Percentiles rank a stretch among this genome's conserved stretches.
phyloP scores from a whole-genome alignment of 2,888 invertebrate species.

The Tetragnatha montana region DNA sequence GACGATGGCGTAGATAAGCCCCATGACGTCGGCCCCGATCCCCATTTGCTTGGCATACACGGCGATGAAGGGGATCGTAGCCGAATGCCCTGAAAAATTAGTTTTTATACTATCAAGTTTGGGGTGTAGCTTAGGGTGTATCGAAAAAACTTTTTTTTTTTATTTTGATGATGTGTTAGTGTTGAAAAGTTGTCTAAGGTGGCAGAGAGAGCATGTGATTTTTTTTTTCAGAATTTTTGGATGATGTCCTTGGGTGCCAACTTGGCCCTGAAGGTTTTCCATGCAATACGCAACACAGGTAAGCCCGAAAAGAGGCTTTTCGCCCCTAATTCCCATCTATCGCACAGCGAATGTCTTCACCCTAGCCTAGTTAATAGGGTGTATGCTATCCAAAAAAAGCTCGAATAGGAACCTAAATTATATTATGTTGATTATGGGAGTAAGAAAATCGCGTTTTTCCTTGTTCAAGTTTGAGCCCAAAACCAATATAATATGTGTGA shows the following conservation, averaged over 20 bases:
- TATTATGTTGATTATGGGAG: too few species aligned
- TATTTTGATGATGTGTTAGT: not conserved
- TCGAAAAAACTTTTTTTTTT: not conserved
- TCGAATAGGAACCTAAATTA: too few species aligned
- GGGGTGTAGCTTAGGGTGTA: not conserved
- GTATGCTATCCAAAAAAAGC: too few species aligned
- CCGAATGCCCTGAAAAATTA: constrained; percentile 58
- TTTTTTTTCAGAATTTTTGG: not conserved
- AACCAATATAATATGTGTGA: too few species aligned
- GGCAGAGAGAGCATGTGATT: not conserved
- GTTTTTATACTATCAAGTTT: not conserved
- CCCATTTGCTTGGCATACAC: constrained; percentile 67
- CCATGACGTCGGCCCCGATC: constrained; percentile 68
- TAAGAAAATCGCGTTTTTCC: too few species aligned
- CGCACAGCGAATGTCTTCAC: too few species aligned
- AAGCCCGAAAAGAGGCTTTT: too few species aligned
- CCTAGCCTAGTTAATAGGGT: too few species aligned
- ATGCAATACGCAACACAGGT: too few species aligned
- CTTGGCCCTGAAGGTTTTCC: not conserved
- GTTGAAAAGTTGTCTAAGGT: too few species aligned
- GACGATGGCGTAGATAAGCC: constrained; percentile 66
- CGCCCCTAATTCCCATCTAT: too few species aligned
- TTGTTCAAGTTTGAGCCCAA: too few species aligned
- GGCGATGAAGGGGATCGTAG: constrained; percentile 68
- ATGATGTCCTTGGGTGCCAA: not conserved